phyloP scores from a whole-genome alignment of 2,797 vertebrate genomes.

The Brachymystax lenok region DNA sequence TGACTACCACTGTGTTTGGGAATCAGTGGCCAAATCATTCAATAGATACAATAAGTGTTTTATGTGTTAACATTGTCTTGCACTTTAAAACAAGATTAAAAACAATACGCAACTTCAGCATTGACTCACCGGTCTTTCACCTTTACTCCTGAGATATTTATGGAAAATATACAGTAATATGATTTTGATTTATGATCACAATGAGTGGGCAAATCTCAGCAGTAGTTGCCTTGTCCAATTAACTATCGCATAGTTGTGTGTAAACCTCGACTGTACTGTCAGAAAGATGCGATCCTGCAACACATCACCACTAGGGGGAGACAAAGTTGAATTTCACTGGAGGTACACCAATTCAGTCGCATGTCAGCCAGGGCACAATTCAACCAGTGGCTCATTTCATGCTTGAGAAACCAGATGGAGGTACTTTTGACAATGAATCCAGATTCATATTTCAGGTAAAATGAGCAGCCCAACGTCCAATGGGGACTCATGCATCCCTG shows the following conservation, averaged over 20 bases:
- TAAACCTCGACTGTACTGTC: no score
- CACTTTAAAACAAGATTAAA: no score
- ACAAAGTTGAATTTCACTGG: conserved; percentile 22
- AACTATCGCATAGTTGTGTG: no score
- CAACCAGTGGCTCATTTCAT: conserved; percentile 31
- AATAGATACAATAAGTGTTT: no score
- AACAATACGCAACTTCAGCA: no score
- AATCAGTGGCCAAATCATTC: no score
- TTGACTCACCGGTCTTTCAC: no score
- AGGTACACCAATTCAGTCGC: neutral
- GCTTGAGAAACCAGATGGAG: conserved; percentile 22
- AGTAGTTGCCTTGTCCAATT: conserved; percentile 26
- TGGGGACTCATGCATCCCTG: neutral
- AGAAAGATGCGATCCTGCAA: conserved; percentile 26
- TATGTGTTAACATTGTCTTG: no score
- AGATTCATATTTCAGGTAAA: conserved; percentile 8
- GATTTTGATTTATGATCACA: neutral
- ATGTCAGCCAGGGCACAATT: neutral
- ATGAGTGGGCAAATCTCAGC: neutral
- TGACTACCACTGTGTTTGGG: no score
- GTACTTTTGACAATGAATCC: neutral
- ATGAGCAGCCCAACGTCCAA: neutral
- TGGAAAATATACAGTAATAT: no score
- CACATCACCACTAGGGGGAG: conserved; percentile 25
- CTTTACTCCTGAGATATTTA: no score